Evolutionary conservation across 1,140 invertebrate genomes (phyloP).

Genomic region (Nautilus pompilius): DNA sequence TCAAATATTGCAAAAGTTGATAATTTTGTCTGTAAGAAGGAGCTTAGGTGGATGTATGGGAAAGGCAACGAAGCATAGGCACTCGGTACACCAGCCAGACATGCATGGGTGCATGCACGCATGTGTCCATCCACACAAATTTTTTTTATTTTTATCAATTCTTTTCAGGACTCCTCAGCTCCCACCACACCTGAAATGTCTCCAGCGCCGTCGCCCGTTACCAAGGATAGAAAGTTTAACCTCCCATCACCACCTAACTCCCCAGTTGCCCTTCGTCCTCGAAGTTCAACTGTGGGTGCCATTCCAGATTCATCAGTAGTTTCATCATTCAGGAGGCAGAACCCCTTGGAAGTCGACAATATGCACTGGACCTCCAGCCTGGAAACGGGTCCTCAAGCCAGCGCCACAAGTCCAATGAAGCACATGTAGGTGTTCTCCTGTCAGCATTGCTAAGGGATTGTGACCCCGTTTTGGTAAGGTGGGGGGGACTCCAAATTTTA

Average conservation of each 20-base stretch:
- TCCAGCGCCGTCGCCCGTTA: slow-evolving; percentile 39
- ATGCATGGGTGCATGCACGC: too few relatives aligned
- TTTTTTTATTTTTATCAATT: background rate
- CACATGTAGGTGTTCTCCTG: slow-evolving; percentile 35
- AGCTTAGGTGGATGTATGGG: too few relatives aligned
- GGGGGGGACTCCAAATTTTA: too few relatives aligned
- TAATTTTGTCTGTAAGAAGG: too few relatives aligned
- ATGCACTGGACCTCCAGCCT: too few relatives aligned
- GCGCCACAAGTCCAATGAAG: slow-evolving; percentile 37
- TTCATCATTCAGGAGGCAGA: slow-evolving; percentile 1
- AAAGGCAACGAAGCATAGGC: too few relatives aligned
- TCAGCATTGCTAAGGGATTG: too few relatives aligned
- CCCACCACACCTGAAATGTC: slow-evolving; percentile 38
- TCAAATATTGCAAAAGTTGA: too few relatives aligned
- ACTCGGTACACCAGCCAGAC: too few relatives aligned
- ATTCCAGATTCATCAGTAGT: slow-evolving; percentile 18
- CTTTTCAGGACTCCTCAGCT: slow-evolving; percentile 32
- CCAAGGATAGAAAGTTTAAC: slow-evolving; percentile 27
- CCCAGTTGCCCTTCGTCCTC: slow-evolving; percentile 25
- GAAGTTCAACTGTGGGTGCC: slow-evolving; percentile 48
- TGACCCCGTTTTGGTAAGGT: too few relatives aligned
- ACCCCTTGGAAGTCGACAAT: too few relatives aligned
- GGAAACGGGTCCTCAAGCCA: slow-evolving; percentile 7
- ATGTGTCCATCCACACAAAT: too few relatives aligned
- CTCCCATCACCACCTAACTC: slow-evolving; percentile 40